Conservation (phyloP, 2,888 invertebrate genomes). For the Chesias legatella region DNA sequence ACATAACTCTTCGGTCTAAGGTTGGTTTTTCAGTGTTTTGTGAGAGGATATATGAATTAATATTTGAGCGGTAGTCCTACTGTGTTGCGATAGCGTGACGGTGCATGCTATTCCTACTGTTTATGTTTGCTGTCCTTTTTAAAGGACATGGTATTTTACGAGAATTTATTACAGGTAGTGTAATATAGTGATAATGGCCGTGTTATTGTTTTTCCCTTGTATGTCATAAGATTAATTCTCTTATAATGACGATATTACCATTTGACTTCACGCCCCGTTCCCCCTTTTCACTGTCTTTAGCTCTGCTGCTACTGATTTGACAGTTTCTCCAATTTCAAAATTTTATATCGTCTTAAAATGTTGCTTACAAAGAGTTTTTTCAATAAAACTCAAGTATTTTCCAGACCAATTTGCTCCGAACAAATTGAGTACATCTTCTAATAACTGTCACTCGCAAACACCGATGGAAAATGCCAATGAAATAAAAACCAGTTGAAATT, state of each 20-base stretch:
- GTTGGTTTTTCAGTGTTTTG: constrained; percentile 9
- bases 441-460: constrained; percentile 19
- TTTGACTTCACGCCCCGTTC: no score
- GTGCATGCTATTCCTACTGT: constrained; percentile 1
- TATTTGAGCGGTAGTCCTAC: constrained; percentile 14
- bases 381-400: background rate
- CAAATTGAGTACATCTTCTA: constrained; percentile 1
- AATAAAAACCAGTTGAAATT: constrained; percentile 23
- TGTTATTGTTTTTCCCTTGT: no score
- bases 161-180: constrained; percentile 1
- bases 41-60: constrained; percentile 11
- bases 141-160: constrained; percentile 1
- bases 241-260: no score
- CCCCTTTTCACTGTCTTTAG: no score
- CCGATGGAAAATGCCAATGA: constrained; percentile 7
- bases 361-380: no score
- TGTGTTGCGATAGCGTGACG: constrained; percentile 10
- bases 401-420: background rate
- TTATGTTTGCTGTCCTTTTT: constrained; percentile 9
- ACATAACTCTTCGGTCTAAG: background rate
- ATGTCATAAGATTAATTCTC: no score
- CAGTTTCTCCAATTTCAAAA: no score
- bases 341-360: no score
- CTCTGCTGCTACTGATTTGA: no score
- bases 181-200: no score